Evolutionary conservation across 1,140 invertebrate genomes (phyloP).

Genomic region (Drosophila serrata): DNA sequence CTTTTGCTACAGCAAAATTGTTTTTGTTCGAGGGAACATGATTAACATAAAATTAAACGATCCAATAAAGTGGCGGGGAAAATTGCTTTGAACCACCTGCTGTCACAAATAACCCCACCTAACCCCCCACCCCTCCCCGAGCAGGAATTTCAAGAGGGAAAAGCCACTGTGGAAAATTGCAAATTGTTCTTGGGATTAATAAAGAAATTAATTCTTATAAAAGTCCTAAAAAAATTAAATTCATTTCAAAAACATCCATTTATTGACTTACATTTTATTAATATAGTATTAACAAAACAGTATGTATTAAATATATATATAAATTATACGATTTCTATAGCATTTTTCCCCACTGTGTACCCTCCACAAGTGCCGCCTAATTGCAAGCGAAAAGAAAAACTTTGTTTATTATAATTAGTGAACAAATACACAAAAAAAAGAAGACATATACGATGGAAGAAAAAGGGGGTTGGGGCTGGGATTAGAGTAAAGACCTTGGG

Average conservation of each 20-base stretch:
- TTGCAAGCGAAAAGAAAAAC: constrained; percentile 49
- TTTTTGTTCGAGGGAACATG: constrained; percentile 33
- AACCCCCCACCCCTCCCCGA: neutral
- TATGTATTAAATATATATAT: neutral
- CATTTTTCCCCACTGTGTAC: neutral
- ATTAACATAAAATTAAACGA: constrained; percentile 53
- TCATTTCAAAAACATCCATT: neutral
- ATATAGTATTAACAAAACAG: neutral
- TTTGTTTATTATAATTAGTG: constrained; percentile 67
- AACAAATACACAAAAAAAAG: constrained; percentile 30
- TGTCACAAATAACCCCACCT: constrained; percentile 19
- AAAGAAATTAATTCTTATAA: neutral
- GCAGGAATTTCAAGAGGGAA: neutral
- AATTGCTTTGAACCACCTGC: constrained; percentile 32
- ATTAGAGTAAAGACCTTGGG: neutral
- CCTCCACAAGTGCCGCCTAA: constrained; percentile 36
- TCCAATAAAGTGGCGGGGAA: constrained; percentile 20
- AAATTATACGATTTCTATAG: neutral
- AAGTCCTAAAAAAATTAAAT: neutral
- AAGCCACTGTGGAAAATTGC: neutral
- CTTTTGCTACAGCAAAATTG: constrained; percentile 1
- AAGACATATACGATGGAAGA: neutral
- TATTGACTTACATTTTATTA: no score
- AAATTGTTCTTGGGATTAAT: neutral
- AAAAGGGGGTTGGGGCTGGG: neutral